These are phyloP conservation scores for Periparus ater DNA, from an alignment of 2,797 vertebrate genomes.

Conservation along the genomic window DNA sequence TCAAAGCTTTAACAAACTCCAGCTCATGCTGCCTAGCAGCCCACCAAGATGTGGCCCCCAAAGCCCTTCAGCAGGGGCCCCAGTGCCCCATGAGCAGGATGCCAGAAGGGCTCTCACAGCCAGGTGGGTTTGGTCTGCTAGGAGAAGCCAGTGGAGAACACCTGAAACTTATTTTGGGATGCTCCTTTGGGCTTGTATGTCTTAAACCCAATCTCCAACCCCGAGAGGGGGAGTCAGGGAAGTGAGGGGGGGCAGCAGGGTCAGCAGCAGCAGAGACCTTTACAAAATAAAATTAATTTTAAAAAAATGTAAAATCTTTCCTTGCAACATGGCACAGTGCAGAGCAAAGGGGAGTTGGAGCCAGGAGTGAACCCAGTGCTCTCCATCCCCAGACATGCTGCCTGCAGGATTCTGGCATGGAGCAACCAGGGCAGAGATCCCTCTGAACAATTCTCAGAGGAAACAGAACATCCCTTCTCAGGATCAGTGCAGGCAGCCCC, in stretches of 20 bases:
- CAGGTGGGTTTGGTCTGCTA: rapidly evolving
- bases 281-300: neutral
- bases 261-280: neutral
- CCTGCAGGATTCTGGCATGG: neutral
- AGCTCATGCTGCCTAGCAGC: neutral
- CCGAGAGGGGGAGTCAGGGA: neutral
- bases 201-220: neutral
- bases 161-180: neutral
- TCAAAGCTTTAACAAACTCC: neutral
- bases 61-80: neutral
- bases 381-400: neutral
- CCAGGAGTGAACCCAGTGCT: neutral
- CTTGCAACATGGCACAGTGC: neutral
- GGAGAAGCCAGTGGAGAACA: neutral
- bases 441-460: rapidly evolving
- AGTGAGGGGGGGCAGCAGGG: neutral
- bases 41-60: neutral
- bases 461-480: neutral
- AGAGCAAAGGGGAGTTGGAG: neutral
- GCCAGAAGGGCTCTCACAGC: neutral
- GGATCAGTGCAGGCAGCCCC: neutral
- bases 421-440: neutral
- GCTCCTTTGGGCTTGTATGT: neutral
- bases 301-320: neutral
- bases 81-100: neutral